These are phyloP conservation scores for Hippocampus kuda DNA, from an alignment of 2,797 vertebrate genomes.

Conservation along the genomic window DNA sequence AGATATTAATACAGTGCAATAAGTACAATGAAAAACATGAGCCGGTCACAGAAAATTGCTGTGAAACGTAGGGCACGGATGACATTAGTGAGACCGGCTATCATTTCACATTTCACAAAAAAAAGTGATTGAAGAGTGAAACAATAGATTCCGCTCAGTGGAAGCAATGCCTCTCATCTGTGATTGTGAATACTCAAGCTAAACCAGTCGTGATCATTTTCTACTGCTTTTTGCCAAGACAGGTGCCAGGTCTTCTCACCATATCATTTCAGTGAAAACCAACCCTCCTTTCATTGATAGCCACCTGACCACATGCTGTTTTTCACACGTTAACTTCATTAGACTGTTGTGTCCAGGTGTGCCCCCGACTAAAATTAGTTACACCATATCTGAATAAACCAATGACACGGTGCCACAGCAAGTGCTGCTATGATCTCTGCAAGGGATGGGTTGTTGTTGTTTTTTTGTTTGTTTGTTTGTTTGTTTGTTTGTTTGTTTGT, in stretches of 20 bases:
- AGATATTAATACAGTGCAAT: slow-evolving; percentile 45
- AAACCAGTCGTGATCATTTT: slow-evolving; percentile 55
- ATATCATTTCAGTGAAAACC: slow-evolving; percentile 49
- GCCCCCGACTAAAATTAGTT: slow-evolving; percentile 54
- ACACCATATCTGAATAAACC: slow-evolving; percentile 56
- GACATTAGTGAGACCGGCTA: slow-evolving; percentile 42
- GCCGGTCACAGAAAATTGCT: slow-evolving; percentile 39
- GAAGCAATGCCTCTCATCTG: slow-evolving; percentile 64
- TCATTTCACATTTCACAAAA: slow-evolving; percentile 32
- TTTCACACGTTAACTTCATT: slow-evolving; percentile 65
- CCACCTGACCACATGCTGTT: slow-evolving; percentile 61
- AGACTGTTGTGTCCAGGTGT: slow-evolving; percentile 66
- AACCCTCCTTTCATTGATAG: slow-evolving; percentile 58
- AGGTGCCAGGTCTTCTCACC: slow-evolving; percentile 58
- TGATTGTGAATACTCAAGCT: slow-evolving; percentile 56
- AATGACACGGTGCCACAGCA: slow-evolving; percentile 37
- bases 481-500: too few relatives aligned
- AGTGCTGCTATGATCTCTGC: slow-evolving; percentile 31
- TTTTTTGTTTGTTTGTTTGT: too few relatives aligned
- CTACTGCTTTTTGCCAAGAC: slow-evolving; percentile 51
- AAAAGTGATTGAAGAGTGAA: slow-evolving; percentile 21
- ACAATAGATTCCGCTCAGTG: slow-evolving; percentile 48
- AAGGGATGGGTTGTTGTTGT: slow-evolving; percentile 9
- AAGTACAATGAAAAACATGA: slow-evolving; percentile 37
- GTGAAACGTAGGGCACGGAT: slow-evolving; percentile 24